phyloP scores from a whole-genome alignment of 2,113 vertebrate species.

The Rattus norvegicus region GRCr8 NC_086024.1:57618001-57618500 shows the following conservation, averaged over 20 bases:
- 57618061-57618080: too few species aligned
- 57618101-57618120: background rate
- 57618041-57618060: too few species aligned
- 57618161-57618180: background rate
- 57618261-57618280: background rate
- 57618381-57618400: background rate
- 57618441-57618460: background rate
- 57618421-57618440: background rate
- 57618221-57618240: background rate
- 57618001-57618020: too few species aligned
- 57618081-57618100: background rate
- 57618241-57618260: background rate
- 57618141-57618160: background rate
- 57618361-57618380: background rate
- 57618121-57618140: background rate
- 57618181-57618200: background rate
- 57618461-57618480: background rate
- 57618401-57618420: background rate
- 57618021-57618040: too few species aligned
- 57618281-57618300: fast-evolving
- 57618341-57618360: background rate
- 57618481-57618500: background rate
- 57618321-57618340: background rate
- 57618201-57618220: background rate
- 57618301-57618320: background rate